phyloP scores from a whole-genome alignment of 2,888 invertebrate species.

The Timema podura region DNA sequence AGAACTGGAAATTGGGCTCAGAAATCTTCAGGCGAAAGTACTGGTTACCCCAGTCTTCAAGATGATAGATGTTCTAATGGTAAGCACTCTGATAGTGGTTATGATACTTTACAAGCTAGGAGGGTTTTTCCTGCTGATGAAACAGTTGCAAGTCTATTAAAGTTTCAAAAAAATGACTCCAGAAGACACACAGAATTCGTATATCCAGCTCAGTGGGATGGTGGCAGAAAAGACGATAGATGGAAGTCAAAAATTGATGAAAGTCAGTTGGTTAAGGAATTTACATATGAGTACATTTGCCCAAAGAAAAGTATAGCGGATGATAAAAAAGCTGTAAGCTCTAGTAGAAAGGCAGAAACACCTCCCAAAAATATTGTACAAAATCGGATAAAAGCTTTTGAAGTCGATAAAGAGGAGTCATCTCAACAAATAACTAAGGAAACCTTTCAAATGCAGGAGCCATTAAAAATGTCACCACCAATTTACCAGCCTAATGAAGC shows the following conservation, averaged over 20 bases:
- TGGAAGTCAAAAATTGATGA: constrained; percentile 42
- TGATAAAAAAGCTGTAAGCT: constrained; percentile 23
- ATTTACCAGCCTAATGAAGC: constrained; percentile 43
- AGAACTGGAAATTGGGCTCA: constrained; percentile 18
- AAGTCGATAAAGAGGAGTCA: constrained; percentile 27
- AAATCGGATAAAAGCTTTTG: constrained; percentile 39
- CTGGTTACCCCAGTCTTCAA: constrained; percentile 20
- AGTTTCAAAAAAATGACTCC: constrained; percentile 17
- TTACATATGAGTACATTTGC: constrained; percentile 45
- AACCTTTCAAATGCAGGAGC: constrained; percentile 43
- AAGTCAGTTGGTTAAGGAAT: constrained; percentile 44
- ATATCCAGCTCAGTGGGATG: constrained; percentile 18
- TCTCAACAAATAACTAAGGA: constrained; percentile 34
- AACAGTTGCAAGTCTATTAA: background rate
- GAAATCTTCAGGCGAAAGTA: constrained; percentile 22
- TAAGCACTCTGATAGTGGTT: constrained; percentile 42
- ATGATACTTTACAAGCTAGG: constrained; percentile 39
- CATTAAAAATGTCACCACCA: constrained; percentile 43
- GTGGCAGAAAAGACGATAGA: constrained; percentile 37
- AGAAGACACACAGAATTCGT: constrained; percentile 20
- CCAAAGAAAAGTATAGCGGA: constrained; percentile 35
- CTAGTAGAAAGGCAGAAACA: constrained; percentile 24
- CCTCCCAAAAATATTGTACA: constrained; percentile 40
- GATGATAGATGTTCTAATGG: constrained; percentile 36
- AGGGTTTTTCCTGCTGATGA: constrained; percentile 13